These are phyloP conservation scores for Rhinogobius similis DNA, from an alignment of 2,113 vertebrate species.

Conservation along the genomic window DNA sequence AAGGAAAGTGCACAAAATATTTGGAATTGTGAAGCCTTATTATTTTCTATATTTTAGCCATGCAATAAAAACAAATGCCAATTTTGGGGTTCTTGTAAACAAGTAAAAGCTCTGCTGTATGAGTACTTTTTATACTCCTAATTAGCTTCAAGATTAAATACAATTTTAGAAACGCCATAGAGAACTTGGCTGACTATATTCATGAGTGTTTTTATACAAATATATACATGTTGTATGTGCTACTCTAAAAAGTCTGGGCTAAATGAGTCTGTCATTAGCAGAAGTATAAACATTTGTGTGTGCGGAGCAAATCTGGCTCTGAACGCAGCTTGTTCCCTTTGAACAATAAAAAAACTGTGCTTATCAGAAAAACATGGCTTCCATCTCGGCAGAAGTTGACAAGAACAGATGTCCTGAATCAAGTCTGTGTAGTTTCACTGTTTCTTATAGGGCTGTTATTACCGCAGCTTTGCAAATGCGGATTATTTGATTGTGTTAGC, in stretches of 20 bases:
- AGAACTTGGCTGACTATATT: slow-evolving; percentile 8
- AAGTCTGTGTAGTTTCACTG: slow-evolving; percentile 13
- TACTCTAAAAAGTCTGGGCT: slow-evolving; percentile 35
- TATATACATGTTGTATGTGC: slow-evolving; percentile 14
- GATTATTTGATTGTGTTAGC: slow-evolving; percentile 53
- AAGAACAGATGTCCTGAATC: slow-evolving; percentile 56
- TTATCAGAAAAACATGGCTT: slow-evolving; percentile 57
- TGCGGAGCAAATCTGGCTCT: slow-evolving; percentile 52
- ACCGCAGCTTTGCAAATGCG: slow-evolving; percentile 49
- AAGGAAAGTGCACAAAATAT: not conserved
- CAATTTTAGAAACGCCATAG: slow-evolving; percentile 10
- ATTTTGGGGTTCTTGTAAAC: slow-evolving; percentile 9
- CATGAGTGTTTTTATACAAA: slow-evolving; percentile 11
- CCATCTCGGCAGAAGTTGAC: slow-evolving; percentile 34
- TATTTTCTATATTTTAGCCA: not conserved
- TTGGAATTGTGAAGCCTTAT: not conserved
- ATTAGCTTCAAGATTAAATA: slow-evolving; percentile 26
- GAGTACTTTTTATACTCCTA: slow-evolving; percentile 25
- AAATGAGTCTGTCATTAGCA: slow-evolving; percentile 65
- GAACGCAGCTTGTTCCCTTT: slow-evolving; percentile 61
- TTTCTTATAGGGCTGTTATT: slow-evolving; percentile 39
- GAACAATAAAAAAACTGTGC: slow-evolving; percentile 61
- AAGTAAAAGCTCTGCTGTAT: slow-evolving; percentile 16
- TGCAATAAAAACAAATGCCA: not conserved
- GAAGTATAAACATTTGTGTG: slow-evolving; percentile 58